Conservation (phyloP, 2,797 vertebrate genomes). For the Numenius phaeopus region DNA sequence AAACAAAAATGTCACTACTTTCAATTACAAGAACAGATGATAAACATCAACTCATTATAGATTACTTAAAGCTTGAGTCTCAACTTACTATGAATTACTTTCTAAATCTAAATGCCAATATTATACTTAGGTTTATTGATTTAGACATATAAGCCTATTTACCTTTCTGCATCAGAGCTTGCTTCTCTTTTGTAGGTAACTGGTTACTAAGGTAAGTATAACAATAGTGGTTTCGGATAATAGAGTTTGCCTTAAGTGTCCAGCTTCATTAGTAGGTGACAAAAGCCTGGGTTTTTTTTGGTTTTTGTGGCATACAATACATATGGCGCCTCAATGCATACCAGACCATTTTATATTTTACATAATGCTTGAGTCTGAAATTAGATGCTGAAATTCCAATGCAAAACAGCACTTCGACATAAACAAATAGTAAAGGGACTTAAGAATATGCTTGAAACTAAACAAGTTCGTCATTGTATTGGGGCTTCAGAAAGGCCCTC, state of each 20-base stretch:
- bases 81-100: constrained; percentile 56
- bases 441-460: not conserved
- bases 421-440: not conserved
- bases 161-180: not conserved
- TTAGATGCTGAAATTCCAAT: not conserved
- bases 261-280: not conserved
- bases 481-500: not conserved
- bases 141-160: constrained; percentile 9
- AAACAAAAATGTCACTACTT: constrained; percentile 3
- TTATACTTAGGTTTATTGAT: constrained; percentile 34
- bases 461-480: not conserved
- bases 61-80: constrained; percentile 17
- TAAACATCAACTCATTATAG: not conserved
- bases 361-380: not conserved
- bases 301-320: not conserved
- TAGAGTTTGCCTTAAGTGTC: not conserved
- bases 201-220: not conserved
- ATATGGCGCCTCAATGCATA: not conserved
- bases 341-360: not conserved
- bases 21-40: not conserved
- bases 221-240: not conserved
- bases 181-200: not conserved
- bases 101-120: constrained; percentile 61
- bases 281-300: not conserved
- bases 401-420: not conserved